Evolutionary conservation across 2,888 invertebrate species (phyloP), one percentile per base, ranked within the genome.

Genomic region (Notodonta dromedarius): DNA sequence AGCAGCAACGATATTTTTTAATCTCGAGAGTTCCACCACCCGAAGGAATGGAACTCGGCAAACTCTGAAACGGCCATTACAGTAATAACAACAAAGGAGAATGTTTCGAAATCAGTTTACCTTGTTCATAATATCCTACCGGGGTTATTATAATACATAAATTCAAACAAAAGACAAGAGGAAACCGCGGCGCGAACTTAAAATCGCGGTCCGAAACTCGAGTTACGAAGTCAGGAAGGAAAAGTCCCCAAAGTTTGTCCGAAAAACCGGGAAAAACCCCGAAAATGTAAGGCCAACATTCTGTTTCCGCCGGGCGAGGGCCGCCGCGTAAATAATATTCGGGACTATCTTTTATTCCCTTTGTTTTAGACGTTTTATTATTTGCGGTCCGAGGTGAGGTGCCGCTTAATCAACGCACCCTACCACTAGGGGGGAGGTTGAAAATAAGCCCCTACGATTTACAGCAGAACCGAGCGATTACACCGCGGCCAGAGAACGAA

Each of bases 291-390:
- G 83, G 81, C 83, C 80, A 83, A 84, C 87, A 84, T 85, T 85
- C 84, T 83, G 85, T 82, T 89, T 90, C 91, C 91, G 87, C 77
- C 78, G 82, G 82, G 75, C 80, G 84, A 77, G 82, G 81, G 80
- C 76, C 77, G 75, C 75, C 72, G 82, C 84, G 87, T 87, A 88
- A 91, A 92, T 88, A 91, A 90, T 90, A 92, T 91, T 88, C 88
- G 83, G 86, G 84, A 79, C 80, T 87, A 83, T 85, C 86, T 87
- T 87, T 89, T 86, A 87, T 90, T 84, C 83, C 73, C 82, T 89
- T 93, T 91, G 91, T 91, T 92, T 90, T 82, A 87, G 83, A 79
- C 78, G 76, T 82, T 87, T 85, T 85, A 87, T 90, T 90, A 86
- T 89, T 85, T 86, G 86, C 78, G 83, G 86, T 79, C 79, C 69